Base-by-base conservation (phyloP, 1,140 invertebrate species). In the Aleiodes sp. region DNA sequence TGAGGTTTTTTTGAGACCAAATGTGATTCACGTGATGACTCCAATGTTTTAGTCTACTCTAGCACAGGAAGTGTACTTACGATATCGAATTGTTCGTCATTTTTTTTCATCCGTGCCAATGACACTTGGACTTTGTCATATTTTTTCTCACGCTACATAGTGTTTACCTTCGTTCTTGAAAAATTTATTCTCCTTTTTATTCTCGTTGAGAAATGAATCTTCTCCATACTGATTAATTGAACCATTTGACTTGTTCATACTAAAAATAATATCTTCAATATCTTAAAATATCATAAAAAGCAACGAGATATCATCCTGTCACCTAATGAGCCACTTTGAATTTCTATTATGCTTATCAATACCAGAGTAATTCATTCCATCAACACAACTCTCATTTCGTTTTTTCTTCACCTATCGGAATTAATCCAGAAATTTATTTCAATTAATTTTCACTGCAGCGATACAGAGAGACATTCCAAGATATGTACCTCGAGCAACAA, bases 21-120 rank as follows among this genome's bases (percentile, higher is more conserved):
- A 62, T 61, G 37, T 62, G 59, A 52, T 62, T 61, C 66, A 61
- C 57, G 43, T 68, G 66, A 67, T 67, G 65, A 67, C 65, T 67
- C 14, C 65, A 67, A 41, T 60, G 52, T 67, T 57, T 59, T 59
- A 35, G 16, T 31, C 24, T 31, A 33, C 60, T 67, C 46, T 67
- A 67, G 56, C 56, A 67, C 65, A 67, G 65, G 65, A 67, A 67
- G 65, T 67, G 65, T 67, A 35, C 65, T 26, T 52, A 67, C 52
- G 65, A 67, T 67, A 67, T 67, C 65, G 52, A 59, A 67, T 60
- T 52, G 35, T 31, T 67, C 65, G 29, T 60, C 43, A 65, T 46
- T 65, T 46, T 46, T 60, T 24, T 52, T 9, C 6, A 52, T 9
- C 46, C 46, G 46, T 52, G 46, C 46, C 46, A 52, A 52, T 52